Conservation (phyloP, 2,113 vertebrate genomes). For the Phocoena phocoena region DNA sequence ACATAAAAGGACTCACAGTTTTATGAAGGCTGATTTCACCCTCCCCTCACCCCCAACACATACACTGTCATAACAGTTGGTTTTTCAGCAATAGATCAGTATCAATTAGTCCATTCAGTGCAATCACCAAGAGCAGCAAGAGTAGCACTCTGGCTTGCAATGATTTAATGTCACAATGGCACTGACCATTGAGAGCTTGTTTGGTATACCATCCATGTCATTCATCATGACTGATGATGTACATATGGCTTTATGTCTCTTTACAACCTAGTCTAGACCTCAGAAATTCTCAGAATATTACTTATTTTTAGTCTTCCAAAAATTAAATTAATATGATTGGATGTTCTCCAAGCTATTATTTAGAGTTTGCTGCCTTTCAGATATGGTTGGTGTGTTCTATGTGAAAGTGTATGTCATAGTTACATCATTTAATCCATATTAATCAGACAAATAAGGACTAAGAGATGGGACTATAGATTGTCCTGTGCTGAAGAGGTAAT, state of each 20-base stretch:
- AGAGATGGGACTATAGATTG: neutral
- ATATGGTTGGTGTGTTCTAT: neutral
- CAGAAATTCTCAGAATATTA: neutral
- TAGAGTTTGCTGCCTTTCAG: neutral
- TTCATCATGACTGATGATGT: neutral
- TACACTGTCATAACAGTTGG: neutral
- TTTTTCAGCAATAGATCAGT: neutral
- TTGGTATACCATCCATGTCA: neutral
- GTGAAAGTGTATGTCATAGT: neutral
- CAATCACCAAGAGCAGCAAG: neutral
- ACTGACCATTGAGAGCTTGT: neutral
- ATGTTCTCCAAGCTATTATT: neutral
- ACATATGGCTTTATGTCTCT: neutral
- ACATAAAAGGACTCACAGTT: neutral
- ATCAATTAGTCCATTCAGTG: neutral
- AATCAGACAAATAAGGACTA: conserved; percentile 10
- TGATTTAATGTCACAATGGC: neutral
- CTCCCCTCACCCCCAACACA: fast-evolving
- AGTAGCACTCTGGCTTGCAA: neutral
- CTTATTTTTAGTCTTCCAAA: neutral
- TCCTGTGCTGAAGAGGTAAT: neutral
- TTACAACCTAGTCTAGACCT: neutral
- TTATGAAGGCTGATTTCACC: neutral
- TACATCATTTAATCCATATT: neutral
- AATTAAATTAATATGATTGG: neutral